A percentile compares a stretch with the other conserved stretches of the same genome.
Conservation (phyloP, 1,140 invertebrate species). For the Cydia splendana region DNA sequence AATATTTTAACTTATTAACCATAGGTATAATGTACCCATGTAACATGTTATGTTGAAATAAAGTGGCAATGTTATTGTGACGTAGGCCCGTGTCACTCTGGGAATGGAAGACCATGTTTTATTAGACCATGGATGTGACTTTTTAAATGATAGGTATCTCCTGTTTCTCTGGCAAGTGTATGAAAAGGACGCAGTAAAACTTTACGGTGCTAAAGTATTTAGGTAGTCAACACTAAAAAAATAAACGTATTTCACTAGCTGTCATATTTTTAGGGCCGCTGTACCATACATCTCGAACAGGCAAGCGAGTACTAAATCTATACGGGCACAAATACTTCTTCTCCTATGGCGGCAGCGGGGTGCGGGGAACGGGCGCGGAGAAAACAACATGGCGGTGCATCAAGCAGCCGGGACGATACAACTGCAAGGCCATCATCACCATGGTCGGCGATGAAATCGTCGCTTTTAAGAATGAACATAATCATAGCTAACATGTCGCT, state of each 20-base stretch:
- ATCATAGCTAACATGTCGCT: background rate
- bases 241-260: background rate
- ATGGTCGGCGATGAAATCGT: background rate
- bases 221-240: too few relatives aligned
- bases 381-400: slow-evolving; percentile 14
- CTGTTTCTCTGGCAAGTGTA: too few relatives aligned
- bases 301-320: background rate
- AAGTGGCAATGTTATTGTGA: too few relatives aligned
- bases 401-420: background rate
- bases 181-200: too few relatives aligned
- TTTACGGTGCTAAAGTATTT: too few relatives aligned
- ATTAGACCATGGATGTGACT: too few relatives aligned
- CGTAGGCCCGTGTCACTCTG: too few relatives aligned
- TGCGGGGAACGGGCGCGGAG: background rate
- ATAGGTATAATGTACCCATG: too few relatives aligned
- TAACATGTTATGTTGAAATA: too few relatives aligned
- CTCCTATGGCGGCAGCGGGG: background rate
- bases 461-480: slow-evolving; percentile 7
- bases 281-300: background rate
- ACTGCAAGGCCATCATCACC: background rate
- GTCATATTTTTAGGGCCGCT: background rate
- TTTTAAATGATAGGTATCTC: too few relatives aligned
- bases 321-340: background rate
- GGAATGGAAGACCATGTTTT: too few relatives aligned
- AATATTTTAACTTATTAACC: too few relatives aligned